phyloP scores from a whole-genome alignment of 2,797 vertebrate genomes.

The Odontamblyopus lacepedii region DNA sequence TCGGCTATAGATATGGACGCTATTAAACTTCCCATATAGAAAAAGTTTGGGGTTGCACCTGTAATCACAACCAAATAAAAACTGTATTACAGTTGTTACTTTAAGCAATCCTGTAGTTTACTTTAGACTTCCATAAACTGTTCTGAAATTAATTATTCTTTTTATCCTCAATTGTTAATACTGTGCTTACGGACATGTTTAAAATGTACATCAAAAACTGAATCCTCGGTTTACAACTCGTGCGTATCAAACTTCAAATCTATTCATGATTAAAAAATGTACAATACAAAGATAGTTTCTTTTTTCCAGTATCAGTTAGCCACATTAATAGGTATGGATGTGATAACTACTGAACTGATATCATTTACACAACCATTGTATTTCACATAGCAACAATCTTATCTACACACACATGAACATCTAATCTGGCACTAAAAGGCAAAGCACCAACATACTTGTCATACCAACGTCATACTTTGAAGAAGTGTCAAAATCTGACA shows the following conservation, averaged over 20 bases:
- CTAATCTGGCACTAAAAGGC: conserved; percentile 2
- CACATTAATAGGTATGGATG: neutral
- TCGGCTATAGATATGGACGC: neutral
- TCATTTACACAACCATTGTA: neutral
- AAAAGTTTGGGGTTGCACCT: neutral
- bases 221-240: neutral
- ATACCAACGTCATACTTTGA: conserved; percentile 9
- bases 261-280: neutral
- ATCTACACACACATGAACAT: neutral
- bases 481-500: neutral
- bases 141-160: too few relatives aligned
- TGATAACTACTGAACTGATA: neutral
- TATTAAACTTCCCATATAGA: neutral
- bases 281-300: too few relatives aligned
- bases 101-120: neutral
- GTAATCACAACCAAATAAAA: neutral
- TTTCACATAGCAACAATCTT: conserved; percentile 29
- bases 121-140: too few relatives aligned
- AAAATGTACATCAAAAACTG: neutral
- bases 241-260: neutral
- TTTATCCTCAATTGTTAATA: too few relatives aligned
- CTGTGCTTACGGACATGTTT: neutral
- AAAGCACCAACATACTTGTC: conserved; percentile 28
- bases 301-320: too few relatives aligned
- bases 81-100: neutral